phyloP scores from a whole-genome alignment of 2,113 vertebrate genomes.

The Columba livia region DNA sequence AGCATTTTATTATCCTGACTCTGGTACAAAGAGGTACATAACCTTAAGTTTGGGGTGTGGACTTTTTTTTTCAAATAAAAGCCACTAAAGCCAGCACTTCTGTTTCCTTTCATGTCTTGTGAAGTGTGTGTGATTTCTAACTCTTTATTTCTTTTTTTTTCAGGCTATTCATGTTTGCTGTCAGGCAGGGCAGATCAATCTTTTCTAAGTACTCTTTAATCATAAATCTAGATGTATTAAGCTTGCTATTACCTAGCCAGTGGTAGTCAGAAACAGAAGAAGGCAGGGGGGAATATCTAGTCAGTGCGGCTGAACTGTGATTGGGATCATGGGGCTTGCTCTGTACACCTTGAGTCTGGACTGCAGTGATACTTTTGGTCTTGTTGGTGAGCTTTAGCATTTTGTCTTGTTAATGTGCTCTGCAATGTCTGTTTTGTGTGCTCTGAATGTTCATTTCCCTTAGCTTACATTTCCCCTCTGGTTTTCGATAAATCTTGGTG shows the following conservation, averaged over 20 bases:
- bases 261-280: slow-evolving; percentile 20
- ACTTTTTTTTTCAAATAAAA: slow-evolving; percentile 31
- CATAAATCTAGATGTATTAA: slow-evolving; percentile 61
- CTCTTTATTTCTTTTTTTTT: slow-evolving; percentile 16
- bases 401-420: slow-evolving; percentile 2
- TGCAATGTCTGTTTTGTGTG: slow-evolving; percentile 1
- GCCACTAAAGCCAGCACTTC: slow-evolving; percentile 7
- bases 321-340: background rate
- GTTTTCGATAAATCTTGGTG: slow-evolving; percentile 61
- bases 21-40: slow-evolving; percentile 20
- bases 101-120: slow-evolving; percentile 23
- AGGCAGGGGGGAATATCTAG: background rate
- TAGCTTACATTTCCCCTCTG: slow-evolving; percentile 18
- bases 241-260: slow-evolving; percentile 45
- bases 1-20: slow-evolving; percentile 39
- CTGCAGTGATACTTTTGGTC: background rate
- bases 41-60: background rate
- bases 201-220: slow-evolving; percentile 59
- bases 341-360: background rate
- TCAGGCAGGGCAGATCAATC: slow-evolving; percentile 34
- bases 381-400: background rate
- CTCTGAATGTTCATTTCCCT: slow-evolving; percentile 16
- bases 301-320: background rate
- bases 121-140: slow-evolving; percentile 31
- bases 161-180: slow-evolving; percentile 51